A percentile compares a stretch with the other conserved stretches of the same genome.
These are phyloP conservation scores for Reinhardtius hippoglossoides DNA, from an alignment of 2,113 vertebrate genomes.

Conservation along the genomic window DNA sequence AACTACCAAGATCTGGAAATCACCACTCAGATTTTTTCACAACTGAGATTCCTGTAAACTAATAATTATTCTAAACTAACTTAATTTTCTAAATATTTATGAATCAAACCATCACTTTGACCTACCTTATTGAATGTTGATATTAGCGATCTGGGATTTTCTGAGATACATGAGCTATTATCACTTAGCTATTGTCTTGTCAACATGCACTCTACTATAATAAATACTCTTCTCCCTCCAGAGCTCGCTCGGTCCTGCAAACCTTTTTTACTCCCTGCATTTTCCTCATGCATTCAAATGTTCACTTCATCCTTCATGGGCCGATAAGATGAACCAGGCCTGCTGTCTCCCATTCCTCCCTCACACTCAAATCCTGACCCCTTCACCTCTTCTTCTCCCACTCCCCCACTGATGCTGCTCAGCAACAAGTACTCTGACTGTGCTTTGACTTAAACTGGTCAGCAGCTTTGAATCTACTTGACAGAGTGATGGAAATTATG, in stretches of 20 bases:
- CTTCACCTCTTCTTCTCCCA: slow-evolving; percentile 30
- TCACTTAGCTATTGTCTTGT: not conserved
- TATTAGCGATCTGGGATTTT: not conserved
- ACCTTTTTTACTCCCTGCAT: slow-evolving; percentile 14
- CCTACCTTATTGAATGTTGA: not conserved
- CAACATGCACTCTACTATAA: not conserved
- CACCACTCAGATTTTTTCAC: not conserved
- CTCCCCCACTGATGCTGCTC: slow-evolving; percentile 15
- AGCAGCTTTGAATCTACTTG: not conserved
- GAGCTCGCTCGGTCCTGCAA: not conserved
- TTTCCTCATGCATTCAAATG: slow-evolving; percentile 8
- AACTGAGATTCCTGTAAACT: not conserved
- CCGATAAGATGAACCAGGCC: slow-evolving; percentile 56
- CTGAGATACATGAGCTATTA: not conserved
- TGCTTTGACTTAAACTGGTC: not conserved
- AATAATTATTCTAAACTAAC: not conserved
- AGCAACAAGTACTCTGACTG: slow-evolving; percentile 1
- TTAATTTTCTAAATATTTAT: not conserved
- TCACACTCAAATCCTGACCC: slow-evolving; percentile 41
- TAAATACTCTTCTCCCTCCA: not conserved
- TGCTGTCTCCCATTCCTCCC: slow-evolving; percentile 38
- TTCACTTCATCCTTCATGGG: slow-evolving; percentile 14
- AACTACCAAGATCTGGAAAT: not conserved
- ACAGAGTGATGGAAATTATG: not conserved
- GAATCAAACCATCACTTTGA: not conserved